Evolutionary conservation across 2,888 invertebrate species (phyloP).

Genomic region (Cephus runcator): DNA sequence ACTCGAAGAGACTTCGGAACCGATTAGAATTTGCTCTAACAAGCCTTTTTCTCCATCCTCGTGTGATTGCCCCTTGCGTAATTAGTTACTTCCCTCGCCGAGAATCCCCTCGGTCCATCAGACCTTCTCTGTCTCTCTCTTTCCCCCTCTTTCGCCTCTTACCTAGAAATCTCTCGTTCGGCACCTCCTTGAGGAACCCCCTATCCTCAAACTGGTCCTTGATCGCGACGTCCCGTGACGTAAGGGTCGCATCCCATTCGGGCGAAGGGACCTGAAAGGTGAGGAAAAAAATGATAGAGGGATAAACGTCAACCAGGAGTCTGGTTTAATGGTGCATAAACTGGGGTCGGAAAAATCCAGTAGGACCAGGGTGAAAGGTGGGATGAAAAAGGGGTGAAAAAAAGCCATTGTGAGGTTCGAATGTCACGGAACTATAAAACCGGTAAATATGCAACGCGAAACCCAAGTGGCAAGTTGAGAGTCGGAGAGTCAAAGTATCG

Average conservation of each 20-base stretch:
- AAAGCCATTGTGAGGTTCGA: background rate
- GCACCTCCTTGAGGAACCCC: background rate
- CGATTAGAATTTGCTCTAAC: slow-evolving; percentile 29
- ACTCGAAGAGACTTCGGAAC: slow-evolving; percentile 30
- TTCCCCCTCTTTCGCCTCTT: background rate
- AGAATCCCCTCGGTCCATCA: background rate
- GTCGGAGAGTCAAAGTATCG: background rate
- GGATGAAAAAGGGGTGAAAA: background rate
- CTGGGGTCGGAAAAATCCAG: slow-evolving; percentile 28
- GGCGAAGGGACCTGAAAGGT: background rate
- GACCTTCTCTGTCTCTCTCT: background rate
- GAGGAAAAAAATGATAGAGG: slow-evolving; percentile 41
- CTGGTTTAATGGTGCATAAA: slow-evolving; percentile 63
- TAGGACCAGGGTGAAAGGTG: background rate
- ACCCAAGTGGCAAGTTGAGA: background rate
- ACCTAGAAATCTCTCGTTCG: background rate
- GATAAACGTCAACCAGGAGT: slow-evolving; percentile 55
- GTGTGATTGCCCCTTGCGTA: background rate
- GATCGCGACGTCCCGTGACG: background rate
- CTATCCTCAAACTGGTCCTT: background rate
- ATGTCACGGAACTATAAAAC: background rate
- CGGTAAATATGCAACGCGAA: background rate
- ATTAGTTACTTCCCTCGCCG: background rate
- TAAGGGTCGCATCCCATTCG: background rate
- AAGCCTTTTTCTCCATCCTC: slow-evolving; percentile 15